Evolutionary conservation across 2,888 invertebrate genomes (phyloP).

Genomic region (Drosophila subquinaria): DNA sequence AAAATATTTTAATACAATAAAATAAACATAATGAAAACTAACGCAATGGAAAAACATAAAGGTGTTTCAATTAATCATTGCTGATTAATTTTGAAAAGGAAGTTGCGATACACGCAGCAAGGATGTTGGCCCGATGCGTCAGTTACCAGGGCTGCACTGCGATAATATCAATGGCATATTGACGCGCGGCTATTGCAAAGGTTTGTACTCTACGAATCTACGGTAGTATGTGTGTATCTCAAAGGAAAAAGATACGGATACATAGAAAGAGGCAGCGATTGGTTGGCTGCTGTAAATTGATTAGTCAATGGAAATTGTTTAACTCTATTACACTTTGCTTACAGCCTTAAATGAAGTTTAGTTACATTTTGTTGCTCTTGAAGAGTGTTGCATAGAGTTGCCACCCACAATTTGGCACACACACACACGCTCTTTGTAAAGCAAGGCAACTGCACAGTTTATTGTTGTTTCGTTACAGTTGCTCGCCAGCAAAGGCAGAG

Average conservation of each 20-base stretch:
- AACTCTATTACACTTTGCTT: slow-evolving; percentile 49
- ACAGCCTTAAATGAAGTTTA: slow-evolving; percentile 53
- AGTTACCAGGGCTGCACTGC: too few species aligned
- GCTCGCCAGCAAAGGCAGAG: slow-evolving; percentile 10
- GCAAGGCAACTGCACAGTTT: slow-evolving; percentile 46
- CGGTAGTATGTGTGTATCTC: too few species aligned
- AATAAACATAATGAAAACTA: not conserved
- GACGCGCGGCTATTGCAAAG: too few species aligned
- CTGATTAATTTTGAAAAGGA: too few species aligned
- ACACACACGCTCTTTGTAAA: slow-evolving; percentile 30
- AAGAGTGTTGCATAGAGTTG: slow-evolving; percentile 13
- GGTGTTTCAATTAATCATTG: too few species aligned
- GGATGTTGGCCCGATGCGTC: too few species aligned
- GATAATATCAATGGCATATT: too few species aligned
- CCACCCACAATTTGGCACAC: slow-evolving; percentile 29
- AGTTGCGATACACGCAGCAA: too few species aligned
- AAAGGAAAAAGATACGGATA: too few species aligned
- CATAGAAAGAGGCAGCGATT: slow-evolving; percentile 35
- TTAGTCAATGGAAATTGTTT: slow-evolving; percentile 60
- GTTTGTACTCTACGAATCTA: too few species aligned
- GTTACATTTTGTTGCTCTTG: slow-evolving; percentile 32
- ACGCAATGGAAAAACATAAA: too few species aligned
- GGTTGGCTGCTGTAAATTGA: slow-evolving; percentile 52
- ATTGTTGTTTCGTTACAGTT: slow-evolving; percentile 56
- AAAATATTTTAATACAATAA: not conserved